A percentile compares a stretch with the other conserved stretches of the same genome.
Evolutionary conservation across 2,797 vertebrate genomes (phyloP).

Genomic region (Brachyrhaphis roseni): DNA sequence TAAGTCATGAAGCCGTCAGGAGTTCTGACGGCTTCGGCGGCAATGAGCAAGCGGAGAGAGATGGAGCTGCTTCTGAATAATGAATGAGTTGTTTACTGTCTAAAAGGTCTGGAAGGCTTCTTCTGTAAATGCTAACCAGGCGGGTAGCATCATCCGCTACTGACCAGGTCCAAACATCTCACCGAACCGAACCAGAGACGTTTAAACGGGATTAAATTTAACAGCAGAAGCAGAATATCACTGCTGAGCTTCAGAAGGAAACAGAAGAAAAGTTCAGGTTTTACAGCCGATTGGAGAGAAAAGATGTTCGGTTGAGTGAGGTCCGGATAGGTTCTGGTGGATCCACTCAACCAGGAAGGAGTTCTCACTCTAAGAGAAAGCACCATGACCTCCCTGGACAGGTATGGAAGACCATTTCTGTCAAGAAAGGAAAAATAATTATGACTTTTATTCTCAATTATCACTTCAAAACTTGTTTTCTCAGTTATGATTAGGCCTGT

Average conservation of each 20-base stretch:
- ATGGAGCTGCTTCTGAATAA: conserved; percentile 35
- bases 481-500: neutral
- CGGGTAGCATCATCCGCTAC: neutral
- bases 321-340: neutral
- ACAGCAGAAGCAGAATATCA: neutral
- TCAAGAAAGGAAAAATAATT: neutral
- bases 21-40: conserved; percentile 22
- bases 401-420: too few relatives aligned
- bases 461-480: neutral
- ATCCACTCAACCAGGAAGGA: neutral
- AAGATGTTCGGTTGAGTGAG: neutral
- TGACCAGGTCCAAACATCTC: neutral
- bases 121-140: too few relatives aligned
- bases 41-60: conserved; percentile 5
- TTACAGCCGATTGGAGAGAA: neutral
- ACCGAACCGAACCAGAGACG: neutral
- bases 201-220: neutral
- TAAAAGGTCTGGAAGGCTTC: neutral
- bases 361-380: neutral
- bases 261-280: neutral
- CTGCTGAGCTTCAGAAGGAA: too few relatives aligned
- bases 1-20: conserved; percentile 5
- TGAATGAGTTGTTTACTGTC: conserved; percentile 48
- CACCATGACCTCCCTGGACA: too few relatives aligned
- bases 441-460: too few relatives aligned